Evolutionary conservation across 2,797 vertebrate genomes (phyloP).

Genomic region (Macropus fuliginosus): DNA sequence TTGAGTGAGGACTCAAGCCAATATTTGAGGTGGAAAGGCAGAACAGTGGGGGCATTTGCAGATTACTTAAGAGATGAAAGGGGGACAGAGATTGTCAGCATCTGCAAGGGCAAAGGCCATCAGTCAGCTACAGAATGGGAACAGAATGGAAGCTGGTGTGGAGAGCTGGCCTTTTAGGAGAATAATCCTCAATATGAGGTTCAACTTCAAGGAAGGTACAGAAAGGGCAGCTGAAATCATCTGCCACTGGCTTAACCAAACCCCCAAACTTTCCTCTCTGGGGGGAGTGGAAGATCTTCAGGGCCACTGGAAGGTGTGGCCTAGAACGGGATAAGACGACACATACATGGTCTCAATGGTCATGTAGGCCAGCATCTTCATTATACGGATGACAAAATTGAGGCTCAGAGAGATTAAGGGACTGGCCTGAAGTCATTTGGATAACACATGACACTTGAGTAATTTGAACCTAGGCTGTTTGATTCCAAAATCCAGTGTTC

Average conservation of each 20-base stretch:
- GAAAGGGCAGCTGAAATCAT: not conserved
- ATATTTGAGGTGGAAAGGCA: conserved; percentile 26
- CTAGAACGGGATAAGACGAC: not conserved
- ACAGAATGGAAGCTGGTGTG: not conserved
- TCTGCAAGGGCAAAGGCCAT: not conserved
- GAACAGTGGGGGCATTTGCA: not conserved
- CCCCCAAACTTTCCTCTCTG: not conserved
- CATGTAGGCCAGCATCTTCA: not conserved
- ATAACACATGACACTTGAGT: not conserved
- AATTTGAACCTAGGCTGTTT: not conserved
- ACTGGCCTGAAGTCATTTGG: not conserved
- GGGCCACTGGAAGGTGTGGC: not conserved
- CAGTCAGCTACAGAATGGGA: not conserved
- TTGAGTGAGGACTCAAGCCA: not conserved
- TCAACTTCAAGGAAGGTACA: conserved; percentile 22
- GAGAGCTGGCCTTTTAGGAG: conserved; percentile 34
- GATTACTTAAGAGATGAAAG: conserved; percentile 13
- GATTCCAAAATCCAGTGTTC: not conserved
- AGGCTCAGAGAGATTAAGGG: not conserved
- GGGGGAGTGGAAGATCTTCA: not conserved
- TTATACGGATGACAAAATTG: not conserved
- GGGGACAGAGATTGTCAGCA: conserved; percentile 11
- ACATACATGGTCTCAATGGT: not conserved
- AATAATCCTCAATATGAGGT: not conserved
- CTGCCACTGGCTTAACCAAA: not conserved